phyloP scores from a whole-genome alignment of 2,113 vertebrate species.

The Triplophysa rosa region DNA sequence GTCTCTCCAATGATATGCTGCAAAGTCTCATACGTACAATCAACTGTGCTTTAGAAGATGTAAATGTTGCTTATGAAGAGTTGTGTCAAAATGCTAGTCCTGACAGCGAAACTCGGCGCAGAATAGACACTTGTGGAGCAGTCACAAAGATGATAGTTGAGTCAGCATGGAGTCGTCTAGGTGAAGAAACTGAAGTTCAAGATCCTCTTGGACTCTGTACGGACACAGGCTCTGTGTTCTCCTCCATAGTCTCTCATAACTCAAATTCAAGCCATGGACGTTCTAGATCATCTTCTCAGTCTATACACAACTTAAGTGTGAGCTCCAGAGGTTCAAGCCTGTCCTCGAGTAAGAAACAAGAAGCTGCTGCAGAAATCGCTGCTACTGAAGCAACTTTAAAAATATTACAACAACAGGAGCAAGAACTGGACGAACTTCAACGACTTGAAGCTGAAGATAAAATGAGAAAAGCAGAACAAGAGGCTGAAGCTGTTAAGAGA shows the following conservation, averaged over 20 bases:
- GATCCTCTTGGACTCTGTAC: not conserved
- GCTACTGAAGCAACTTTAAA: too few relatives aligned
- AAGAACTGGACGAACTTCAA: too few relatives aligned
- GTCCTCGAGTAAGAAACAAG: not conserved
- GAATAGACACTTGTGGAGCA: not conserved
- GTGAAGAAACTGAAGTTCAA: not conserved
- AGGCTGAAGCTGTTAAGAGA: not conserved
- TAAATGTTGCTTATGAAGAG: not conserved
- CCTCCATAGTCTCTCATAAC: not conserved
- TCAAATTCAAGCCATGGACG: not conserved
- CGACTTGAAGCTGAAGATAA: too few relatives aligned
- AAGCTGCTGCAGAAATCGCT: too few relatives aligned
- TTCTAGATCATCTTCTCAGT: not conserved
- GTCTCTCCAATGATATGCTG: not conserved
- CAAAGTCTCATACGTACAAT: not conserved
- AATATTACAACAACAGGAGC: too few relatives aligned
- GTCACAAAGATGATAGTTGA: constrained; percentile 1
- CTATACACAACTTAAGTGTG: not conserved
- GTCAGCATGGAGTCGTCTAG: not conserved
- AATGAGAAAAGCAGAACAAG: not conserved
- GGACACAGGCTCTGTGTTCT: not conserved
- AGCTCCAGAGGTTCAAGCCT: not conserved
- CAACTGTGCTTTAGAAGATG: not conserved
- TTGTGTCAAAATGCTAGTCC: not conserved
- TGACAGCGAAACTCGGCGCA: not conserved